A percentile compares a stretch with the other conserved stretches of the same genome.
These are phyloP conservation scores for Acipenser oxyrinchus DNA, from an alignment of 2,797 vertebrate species.

Conservation along the genomic window DNA sequence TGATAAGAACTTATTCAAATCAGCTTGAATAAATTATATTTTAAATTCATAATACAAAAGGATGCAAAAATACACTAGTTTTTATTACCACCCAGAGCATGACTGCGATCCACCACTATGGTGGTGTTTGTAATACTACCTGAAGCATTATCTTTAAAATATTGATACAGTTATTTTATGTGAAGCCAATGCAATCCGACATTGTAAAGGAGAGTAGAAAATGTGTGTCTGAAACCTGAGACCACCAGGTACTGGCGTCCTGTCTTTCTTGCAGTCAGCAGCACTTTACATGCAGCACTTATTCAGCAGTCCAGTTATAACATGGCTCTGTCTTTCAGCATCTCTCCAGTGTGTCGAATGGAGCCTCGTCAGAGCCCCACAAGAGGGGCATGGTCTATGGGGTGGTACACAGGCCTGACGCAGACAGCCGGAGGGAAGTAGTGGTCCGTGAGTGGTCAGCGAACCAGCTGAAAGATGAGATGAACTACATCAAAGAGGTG, in stretches of 20 bases:
- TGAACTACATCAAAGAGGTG: slow-evolving; percentile 94
- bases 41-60: too few relatives aligned
- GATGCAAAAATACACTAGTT: too few relatives aligned
- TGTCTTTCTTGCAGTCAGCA: slow-evolving; percentile 39
- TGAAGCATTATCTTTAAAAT: too few relatives aligned
- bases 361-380: slow-evolving; percentile 54
- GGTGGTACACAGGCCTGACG: slow-evolving; percentile 70
- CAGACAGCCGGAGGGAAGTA: slow-evolving; percentile 79
- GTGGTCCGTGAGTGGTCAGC: slow-evolving; percentile 86
- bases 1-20: too few relatives aligned
- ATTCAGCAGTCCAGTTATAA: neutral
- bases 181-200: too few relatives aligned
- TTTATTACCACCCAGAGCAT: too few relatives aligned
- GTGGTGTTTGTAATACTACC: too few relatives aligned
- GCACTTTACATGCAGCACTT: neutral
- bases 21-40: too few relatives aligned
- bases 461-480: slow-evolving; percentile 86
- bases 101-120: too few relatives aligned
- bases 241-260: slow-evolving; percentile 13
- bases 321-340: slow-evolving; percentile 59
- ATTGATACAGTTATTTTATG: too few relatives aligned
- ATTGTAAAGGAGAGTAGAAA: too few relatives aligned
- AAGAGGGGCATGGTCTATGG: slow-evolving; percentile 70
- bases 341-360: slow-evolving; percentile 62
- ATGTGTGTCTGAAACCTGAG: too few relatives aligned